phyloP scores from a whole-genome alignment of 2,113 vertebrate species.

The Seriola aureovittata region DNA sequence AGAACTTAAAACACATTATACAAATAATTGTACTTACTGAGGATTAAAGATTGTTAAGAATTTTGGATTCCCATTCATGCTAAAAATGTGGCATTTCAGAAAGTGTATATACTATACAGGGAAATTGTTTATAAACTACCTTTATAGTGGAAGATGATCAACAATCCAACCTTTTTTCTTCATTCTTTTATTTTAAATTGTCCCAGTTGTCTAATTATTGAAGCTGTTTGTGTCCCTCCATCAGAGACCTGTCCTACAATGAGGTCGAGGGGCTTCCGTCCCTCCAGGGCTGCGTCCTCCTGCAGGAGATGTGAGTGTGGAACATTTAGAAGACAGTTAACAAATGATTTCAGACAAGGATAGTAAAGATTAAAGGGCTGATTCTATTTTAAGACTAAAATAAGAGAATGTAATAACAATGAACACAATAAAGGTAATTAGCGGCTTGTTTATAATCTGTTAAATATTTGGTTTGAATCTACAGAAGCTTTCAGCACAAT shows the following conservation, averaged over 20 bases:
- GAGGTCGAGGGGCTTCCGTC: constrained; percentile 90
- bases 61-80: neutral
- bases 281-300: constrained; percentile 89
- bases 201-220: constrained; percentile 24
- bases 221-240: constrained; percentile 25
- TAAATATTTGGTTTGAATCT: constrained; percentile 41
- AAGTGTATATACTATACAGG: neutral
- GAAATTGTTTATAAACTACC: neutral
- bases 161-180: neutral
- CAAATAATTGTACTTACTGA: neutral
- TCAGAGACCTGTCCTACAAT: constrained; percentile 96
- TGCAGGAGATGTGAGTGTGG: constrained; percentile 95
- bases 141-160: neutral
- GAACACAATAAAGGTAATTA: neutral
- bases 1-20: neutral
- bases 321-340: neutral
- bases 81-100: neutral
- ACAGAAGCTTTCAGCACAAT: constrained; percentile 95
- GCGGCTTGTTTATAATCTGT: neutral
- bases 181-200: constrained; percentile 14
- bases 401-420: neutral
- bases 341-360: neutral
- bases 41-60: neutral
- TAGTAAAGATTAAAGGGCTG: neutral
- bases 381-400: neutral